phyloP scores from a whole-genome alignment of 2,113 vertebrate species.

The Rhombomys opimus region DNA sequence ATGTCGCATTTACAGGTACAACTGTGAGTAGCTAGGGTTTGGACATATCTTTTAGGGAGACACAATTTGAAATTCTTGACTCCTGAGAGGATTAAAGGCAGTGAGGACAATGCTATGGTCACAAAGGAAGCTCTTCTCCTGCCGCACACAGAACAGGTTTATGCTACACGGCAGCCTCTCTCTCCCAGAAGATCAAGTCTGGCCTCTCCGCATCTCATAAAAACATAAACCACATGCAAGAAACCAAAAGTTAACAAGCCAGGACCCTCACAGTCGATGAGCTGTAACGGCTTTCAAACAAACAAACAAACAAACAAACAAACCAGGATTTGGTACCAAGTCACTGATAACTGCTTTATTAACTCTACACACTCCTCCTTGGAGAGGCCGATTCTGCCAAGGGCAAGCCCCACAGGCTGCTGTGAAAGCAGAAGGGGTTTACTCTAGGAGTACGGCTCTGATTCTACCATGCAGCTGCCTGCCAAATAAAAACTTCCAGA shows the following conservation, averaged over 20 bases:
- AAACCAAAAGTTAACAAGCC: slow-evolving; percentile 27
- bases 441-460: neutral
- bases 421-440: neutral
- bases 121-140: neutral
- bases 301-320: slow-evolving; percentile 42
- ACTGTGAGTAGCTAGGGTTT: neutral
- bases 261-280: neutral
- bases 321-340: slow-evolving; percentile 28
- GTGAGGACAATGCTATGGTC: neutral
- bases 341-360: neutral
- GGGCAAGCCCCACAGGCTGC: neutral
- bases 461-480: slow-evolving; percentile 2
- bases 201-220: neutral
- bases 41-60: neutral
- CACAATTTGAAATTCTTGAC: neutral
- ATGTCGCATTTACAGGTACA: neutral
- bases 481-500: slow-evolving; percentile 48
- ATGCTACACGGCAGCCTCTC: neutral
- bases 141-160: neutral
- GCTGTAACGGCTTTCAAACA: neutral
- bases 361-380: neutral
- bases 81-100: neutral
- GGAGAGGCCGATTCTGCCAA: neutral
- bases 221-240: slow-evolving; percentile 49
- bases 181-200: neutral